These are phyloP conservation scores for Hycleus phaleratus DNA, from an alignment of 1,140 invertebrate species.

Conservation along the genomic window DNA sequence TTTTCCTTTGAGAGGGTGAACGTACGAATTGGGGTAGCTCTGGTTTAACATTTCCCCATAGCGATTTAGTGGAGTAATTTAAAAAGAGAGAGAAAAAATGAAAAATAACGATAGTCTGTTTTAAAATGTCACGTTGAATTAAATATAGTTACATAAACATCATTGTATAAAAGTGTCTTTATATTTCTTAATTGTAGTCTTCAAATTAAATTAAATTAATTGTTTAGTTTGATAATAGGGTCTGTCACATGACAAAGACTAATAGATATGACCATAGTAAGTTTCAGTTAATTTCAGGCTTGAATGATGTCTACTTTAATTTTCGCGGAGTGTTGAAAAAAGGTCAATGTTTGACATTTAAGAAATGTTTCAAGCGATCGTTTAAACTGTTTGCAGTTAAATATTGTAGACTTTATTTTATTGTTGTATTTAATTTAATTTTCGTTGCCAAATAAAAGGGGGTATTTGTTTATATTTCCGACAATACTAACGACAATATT, in stretches of 20 bases:
- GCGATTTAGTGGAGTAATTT: slow-evolving; percentile 23
- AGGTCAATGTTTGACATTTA: slow-evolving; percentile 24
- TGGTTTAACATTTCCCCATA: slow-evolving; percentile 6
- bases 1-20: too few relatives aligned
- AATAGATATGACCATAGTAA: slow-evolving; percentile 12
- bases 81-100: slow-evolving; percentile 3
- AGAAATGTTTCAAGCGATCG: slow-evolving; percentile 17
- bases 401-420: slow-evolving; percentile 5
- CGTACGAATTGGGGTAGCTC: background rate
- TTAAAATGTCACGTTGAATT: slow-evolving; percentile 21
- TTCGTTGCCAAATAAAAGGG: too few relatives aligned
- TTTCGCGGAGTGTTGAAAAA: slow-evolving; percentile 21
- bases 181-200: background rate
- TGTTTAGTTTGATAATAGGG: background rate
- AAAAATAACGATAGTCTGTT: background rate
- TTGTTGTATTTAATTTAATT: too few relatives aligned
- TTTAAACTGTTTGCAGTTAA: slow-evolving; percentile 18
- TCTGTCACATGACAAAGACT: background rate
- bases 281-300: slow-evolving; percentile 25
- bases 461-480: too few relatives aligned
- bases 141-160: slow-evolving; percentile 14
- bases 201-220: slow-evolving; percentile 4
- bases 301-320: slow-evolving; percentile 24
- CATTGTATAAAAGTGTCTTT: slow-evolving; percentile 7
- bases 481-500: too few relatives aligned